Conservation (phyloP, 2,113 vertebrate genomes). For the Trogon surrucura region DNA sequence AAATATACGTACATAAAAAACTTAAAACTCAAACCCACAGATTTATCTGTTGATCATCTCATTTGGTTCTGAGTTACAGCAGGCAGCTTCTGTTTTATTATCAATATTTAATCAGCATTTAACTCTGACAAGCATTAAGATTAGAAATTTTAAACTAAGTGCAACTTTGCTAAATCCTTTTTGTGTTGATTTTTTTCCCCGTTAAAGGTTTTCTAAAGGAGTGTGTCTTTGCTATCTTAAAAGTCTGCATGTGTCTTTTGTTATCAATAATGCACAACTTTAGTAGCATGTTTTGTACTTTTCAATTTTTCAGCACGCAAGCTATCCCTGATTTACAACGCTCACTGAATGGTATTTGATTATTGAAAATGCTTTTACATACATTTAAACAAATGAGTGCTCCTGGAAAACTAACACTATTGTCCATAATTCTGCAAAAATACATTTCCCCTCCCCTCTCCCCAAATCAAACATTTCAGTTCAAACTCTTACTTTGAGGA, state of each 20-base stretch:
- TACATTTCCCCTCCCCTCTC: constrained; percentile 1
- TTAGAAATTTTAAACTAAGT: constrained; percentile 47
- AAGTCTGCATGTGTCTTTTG: constrained; percentile 46
- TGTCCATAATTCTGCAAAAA: constrained; percentile 67
- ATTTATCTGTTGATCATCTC: constrained; percentile 36
- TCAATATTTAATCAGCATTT: constrained; percentile 59
- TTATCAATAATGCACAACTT: constrained; percentile 60
- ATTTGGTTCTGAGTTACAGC: not conserved
- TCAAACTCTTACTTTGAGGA: constrained; percentile 60
- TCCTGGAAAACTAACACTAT: constrained; percentile 56
- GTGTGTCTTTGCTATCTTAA: constrained; percentile 39
- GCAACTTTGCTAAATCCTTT: constrained; percentile 57
- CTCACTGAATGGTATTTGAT: constrained; percentile 62
- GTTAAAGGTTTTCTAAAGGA: constrained; percentile 35
- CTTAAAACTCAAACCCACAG: not conserved
- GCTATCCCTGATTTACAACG: constrained; percentile 52
- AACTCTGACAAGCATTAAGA: constrained; percentile 43
- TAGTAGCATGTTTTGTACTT: constrained; percentile 51
- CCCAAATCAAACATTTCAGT: constrained; percentile 64
- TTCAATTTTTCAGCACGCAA: constrained; percentile 44
- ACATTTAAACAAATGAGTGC: constrained; percentile 64
- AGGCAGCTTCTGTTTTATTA: constrained; percentile 30
- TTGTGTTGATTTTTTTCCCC: constrained; percentile 10
- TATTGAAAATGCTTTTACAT: constrained; percentile 55
- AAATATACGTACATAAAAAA: not conserved